A percentile compares a stretch with the other conserved stretches of the same genome.
Conservation (phyloP, 2,888 invertebrate genomes). For the Sinodicranocentrus sp. region DNA sequence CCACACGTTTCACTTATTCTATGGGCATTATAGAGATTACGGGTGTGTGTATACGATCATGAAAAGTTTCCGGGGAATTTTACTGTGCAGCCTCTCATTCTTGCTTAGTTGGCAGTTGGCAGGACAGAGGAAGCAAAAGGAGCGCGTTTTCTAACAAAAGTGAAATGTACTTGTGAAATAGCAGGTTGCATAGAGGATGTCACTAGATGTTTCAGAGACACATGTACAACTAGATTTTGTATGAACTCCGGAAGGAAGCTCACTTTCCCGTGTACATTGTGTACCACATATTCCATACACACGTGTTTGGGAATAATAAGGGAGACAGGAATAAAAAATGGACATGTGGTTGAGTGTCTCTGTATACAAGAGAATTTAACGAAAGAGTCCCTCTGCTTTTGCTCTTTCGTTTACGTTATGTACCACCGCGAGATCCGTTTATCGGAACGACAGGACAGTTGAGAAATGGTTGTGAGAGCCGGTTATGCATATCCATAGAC, state of each 20-base stretch:
- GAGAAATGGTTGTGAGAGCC: constrained; percentile 72
- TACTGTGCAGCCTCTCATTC: not conserved
- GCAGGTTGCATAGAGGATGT: not conserved
- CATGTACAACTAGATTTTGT: not conserved
- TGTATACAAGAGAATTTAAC: no score
- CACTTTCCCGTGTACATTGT: no score
- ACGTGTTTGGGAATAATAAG: no score
- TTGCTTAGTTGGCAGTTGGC: constrained; percentile 20
- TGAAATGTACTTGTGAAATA: not conserved
- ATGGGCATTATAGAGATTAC: no score
- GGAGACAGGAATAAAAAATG: not conserved
- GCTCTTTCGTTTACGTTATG: no score
- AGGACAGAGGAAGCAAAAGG: constrained; percentile 3
- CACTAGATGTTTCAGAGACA: not conserved
- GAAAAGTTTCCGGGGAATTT: constrained; percentile 14
- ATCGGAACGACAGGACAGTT: constrained; percentile 69
- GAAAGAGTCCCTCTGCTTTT: no score
- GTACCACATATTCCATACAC: no score
- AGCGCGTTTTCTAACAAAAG: not conserved
- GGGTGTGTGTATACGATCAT: no score
- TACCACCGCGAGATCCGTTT: constrained; percentile 21
- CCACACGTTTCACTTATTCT: no score
- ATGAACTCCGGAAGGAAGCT: not conserved
- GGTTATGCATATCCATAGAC: constrained; percentile 64
- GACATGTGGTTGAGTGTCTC: not conserved